Conservation (phyloP, 2,888 invertebrate genomes). For the Achlya flavicornis region DNA sequence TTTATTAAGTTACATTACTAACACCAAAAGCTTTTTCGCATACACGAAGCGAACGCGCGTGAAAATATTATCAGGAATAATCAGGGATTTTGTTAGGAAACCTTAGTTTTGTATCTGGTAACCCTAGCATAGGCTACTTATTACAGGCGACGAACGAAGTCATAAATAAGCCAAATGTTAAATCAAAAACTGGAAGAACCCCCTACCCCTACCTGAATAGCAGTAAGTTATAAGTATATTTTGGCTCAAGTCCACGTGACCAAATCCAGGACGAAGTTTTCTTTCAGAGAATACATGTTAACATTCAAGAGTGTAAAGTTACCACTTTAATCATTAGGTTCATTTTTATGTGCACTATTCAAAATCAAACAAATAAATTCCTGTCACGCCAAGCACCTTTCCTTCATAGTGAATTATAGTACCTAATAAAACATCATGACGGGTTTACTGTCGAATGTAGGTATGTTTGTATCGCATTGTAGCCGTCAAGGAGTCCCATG, state of each 20-base stretch:
- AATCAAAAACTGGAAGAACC: too few species aligned
- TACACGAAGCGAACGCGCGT: too few species aligned
- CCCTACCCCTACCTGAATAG: not conserved
- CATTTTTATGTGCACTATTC: not conserved
- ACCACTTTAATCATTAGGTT: not conserved
- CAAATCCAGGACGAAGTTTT: too few species aligned
- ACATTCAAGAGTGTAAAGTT: not conserved
- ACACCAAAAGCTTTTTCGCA: too few species aligned
- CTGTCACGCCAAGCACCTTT: not conserved
- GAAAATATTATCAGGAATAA: too few species aligned
- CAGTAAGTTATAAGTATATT: not conserved
- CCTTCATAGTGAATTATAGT: not conserved
- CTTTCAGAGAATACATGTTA: not conserved
- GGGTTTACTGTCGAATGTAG: not conserved
- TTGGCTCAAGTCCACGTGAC: too few species aligned
- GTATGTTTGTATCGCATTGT: not conserved
- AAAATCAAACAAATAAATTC: not conserved
- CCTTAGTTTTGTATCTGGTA: too few species aligned
- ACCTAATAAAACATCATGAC: not conserved
- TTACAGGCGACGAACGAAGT: too few species aligned
- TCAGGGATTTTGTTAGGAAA: too few species aligned
- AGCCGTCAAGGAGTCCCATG: conserved; percentile 1
- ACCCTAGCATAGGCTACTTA: too few species aligned
- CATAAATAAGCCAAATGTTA: too few species aligned
- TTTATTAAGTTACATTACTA: too few species aligned